These are phyloP conservation scores for Osmerus eperlanus DNA, from an alignment of 2,113 vertebrate species.

Conservation along the genomic window DNA sequence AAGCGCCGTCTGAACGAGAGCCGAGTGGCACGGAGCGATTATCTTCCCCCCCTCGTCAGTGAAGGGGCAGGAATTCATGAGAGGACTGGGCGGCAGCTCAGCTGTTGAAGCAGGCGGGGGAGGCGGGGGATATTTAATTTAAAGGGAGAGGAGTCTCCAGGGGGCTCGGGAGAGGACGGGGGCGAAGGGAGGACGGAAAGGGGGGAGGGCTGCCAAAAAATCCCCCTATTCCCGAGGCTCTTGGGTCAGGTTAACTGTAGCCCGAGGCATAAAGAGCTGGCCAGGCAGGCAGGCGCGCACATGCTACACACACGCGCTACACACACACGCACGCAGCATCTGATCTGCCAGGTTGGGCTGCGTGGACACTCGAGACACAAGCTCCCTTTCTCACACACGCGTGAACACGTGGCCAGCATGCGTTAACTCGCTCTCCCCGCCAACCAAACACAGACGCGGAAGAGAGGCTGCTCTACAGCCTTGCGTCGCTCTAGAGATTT, in stretches of 20 bases:
- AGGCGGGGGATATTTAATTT: slow-evolving; percentile 18
- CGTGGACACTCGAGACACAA: slow-evolving; percentile 11
- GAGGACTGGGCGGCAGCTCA: slow-evolving; percentile 22
- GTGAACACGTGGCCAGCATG: neutral
- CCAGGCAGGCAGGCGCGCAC: neutral
- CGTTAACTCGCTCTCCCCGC: slow-evolving; percentile 24
- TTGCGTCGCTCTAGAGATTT: slow-evolving; percentile 11
- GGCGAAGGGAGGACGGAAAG: slow-evolving; percentile 5
- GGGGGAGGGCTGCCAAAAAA: neutral
- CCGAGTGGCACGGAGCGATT: slow-evolving; percentile 36
- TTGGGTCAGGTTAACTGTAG: slow-evolving; percentile 39
- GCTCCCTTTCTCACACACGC: slow-evolving; percentile 7
- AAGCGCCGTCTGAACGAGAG: slow-evolving; percentile 17
- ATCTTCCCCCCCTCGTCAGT: slow-evolving; percentile 48
- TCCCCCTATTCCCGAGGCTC: slow-evolving; percentile 22
- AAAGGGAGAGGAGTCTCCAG: slow-evolving; percentile 22
- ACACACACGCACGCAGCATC: slow-evolving; percentile 19
- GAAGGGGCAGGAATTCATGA: slow-evolving; percentile 48
- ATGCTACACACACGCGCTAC: neutral
- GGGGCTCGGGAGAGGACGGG: slow-evolving; percentile 17
- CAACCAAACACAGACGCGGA: neutral
- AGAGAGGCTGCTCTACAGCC: slow-evolving; percentile 17
- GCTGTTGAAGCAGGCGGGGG: slow-evolving; percentile 9
- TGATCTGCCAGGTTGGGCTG: slow-evolving; percentile 30
- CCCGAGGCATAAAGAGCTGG: slow-evolving; percentile 32